Conservation (phyloP, 2,888 invertebrate genomes). For the Eristalis intricaria region DNA sequence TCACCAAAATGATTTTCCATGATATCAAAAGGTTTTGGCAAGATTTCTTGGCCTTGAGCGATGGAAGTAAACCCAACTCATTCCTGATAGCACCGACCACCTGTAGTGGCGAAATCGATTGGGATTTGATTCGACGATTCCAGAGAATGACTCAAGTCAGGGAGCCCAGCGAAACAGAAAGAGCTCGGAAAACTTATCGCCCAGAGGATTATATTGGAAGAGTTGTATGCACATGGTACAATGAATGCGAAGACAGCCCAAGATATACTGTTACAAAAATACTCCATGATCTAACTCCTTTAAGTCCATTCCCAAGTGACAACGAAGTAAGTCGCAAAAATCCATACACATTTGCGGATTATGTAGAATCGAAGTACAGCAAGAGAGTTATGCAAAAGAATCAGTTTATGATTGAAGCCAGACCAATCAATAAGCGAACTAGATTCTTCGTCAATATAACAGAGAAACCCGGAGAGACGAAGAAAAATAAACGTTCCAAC, state of each 20-base stretch:
- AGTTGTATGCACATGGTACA: constrained; percentile 94
- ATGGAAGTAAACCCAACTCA: constrained; percentile 83
- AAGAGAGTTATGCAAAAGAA: constrained; percentile 83
- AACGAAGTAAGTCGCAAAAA: not conserved
- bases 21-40: constrained; percentile 85
- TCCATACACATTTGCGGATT: constrained; percentile 82
- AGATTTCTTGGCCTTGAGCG: constrained; percentile 84
- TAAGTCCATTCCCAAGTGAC: constrained; percentile 83
- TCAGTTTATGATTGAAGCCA: constrained; percentile 92
- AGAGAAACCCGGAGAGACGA: constrained; percentile 23
- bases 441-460: constrained; percentile 79
- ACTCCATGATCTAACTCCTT: constrained; percentile 85
- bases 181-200: constrained; percentile 81
- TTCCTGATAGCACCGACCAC: constrained; percentile 82
- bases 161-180: constrained; percentile 82
- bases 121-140: constrained; percentile 83
- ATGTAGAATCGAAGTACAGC: constrained; percentile 89
- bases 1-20: constrained; percentile 89
- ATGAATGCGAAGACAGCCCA: constrained; percentile 81
- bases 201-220: constrained; percentile 86
- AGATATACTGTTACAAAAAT: constrained; percentile 88
- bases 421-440: constrained; percentile 79
- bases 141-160: constrained; percentile 80
- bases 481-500: constrained; percentile 76
- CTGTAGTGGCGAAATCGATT: constrained; percentile 83